Percentiles rank a stretch among this genome's conserved stretches.
phyloP scores from a whole-genome alignment of 2,888 invertebrate genomes.

The Rhagonycha fulva region DNA sequence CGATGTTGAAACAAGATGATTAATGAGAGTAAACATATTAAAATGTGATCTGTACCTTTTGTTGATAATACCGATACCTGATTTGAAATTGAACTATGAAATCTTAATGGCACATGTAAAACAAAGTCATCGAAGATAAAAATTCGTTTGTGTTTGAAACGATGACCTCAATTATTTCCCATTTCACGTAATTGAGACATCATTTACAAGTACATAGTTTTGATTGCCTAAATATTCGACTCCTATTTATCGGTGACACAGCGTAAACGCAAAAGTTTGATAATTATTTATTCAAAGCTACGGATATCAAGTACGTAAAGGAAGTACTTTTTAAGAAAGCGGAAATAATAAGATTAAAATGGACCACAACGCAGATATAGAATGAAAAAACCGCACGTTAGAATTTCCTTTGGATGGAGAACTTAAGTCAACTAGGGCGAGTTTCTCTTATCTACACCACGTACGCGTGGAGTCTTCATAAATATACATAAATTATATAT shows the following conservation, averaged over 20 bases:
- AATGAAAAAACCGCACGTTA: constrained; percentile 24
- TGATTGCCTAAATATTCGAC: neutral
- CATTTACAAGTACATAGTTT: neutral
- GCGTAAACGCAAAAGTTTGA: constrained; percentile 9
- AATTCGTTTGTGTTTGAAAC: constrained; percentile 36
- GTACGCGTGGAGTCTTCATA: neutral
- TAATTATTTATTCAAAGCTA: constrained; percentile 16
- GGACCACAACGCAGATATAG: constrained; percentile 35
- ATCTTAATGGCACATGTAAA: constrained; percentile 13
- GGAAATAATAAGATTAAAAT: constrained; percentile 34
- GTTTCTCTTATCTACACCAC: neutral
- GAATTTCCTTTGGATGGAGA: constrained; percentile 13
- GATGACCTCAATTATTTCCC: constrained; percentile 42
- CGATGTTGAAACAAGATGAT: constrained; percentile 34
- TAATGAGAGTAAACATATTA: constrained; percentile 35
- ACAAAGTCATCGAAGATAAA: constrained; percentile 42
- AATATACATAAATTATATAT: neutral
- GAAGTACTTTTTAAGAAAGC: constrained; percentile 31
- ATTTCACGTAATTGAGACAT: constrained; percentile 10
- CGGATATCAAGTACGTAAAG: constrained; percentile 26
- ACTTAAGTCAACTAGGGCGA: neutral
- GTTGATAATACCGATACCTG: constrained; percentile 28
- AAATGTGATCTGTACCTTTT: constrained; percentile 28
- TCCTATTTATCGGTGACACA: constrained; percentile 22
- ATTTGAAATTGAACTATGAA: constrained; percentile 24